These are phyloP conservation scores for Melanocharis versteri DNA, from an alignment of 2,113 vertebrate species.

Conservation along the genomic window DNA sequence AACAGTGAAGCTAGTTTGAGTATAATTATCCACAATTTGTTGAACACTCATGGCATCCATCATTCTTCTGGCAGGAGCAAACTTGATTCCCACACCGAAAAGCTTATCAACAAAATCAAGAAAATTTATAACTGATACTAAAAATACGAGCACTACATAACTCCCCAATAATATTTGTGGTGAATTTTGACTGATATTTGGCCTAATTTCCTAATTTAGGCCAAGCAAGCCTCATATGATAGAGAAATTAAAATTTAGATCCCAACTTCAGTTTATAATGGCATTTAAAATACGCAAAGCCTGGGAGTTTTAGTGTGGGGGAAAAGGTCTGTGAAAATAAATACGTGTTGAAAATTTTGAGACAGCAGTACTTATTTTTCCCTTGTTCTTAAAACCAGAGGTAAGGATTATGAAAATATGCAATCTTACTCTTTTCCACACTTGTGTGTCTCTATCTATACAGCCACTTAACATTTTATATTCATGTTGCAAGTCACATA, in stretches of 20 bases:
- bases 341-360: background rate
- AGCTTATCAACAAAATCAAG: background rate
- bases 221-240: background rate
- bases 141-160: background rate
- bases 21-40: constrained; percentile 4
- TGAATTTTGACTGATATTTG: background rate
- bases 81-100: background rate
- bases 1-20: background rate
- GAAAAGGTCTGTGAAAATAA: background rate
- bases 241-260: background rate
- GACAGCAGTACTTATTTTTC: background rate
- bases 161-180: background rate
- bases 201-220: background rate
- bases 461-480: background rate
- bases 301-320: background rate
- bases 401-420: background rate
- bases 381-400: background rate
- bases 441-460: background rate
- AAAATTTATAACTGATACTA: background rate
- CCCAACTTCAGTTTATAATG: background rate
- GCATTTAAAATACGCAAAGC: background rate
- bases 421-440: background rate
- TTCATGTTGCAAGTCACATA: background rate
- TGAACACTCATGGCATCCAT: background rate
- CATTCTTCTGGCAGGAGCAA: constrained; percentile 15